Evolutionary conservation across 2,888 invertebrate species (phyloP).

Genomic region (Achlya flavicornis): DNA sequence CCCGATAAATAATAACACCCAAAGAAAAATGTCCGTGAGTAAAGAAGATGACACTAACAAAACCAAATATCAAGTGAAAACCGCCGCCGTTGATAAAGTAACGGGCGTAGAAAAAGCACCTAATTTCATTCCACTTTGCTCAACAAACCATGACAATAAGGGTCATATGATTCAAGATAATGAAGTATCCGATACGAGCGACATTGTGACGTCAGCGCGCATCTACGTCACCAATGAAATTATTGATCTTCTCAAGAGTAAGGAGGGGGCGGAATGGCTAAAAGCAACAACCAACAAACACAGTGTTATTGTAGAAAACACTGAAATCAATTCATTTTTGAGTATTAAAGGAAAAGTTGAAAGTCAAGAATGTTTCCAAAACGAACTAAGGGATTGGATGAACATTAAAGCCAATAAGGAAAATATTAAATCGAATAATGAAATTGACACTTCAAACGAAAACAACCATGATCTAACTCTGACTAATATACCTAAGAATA

Average conservation of each 20-base stretch:
- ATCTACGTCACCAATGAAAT: conserved; percentile 79
- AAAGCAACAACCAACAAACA: conserved; percentile 56
- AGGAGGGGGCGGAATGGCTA: conserved; percentile 77
- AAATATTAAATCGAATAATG: conserved; percentile 31
- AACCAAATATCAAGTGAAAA: conserved; percentile 31
- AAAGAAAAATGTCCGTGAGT: conserved; percentile 43
- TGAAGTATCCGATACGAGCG: conserved; percentile 76
- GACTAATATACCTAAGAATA: conserved; percentile 64
- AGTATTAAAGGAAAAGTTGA: conserved; percentile 75
- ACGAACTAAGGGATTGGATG: conserved; percentile 71
- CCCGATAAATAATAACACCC: conserved; percentile 27
- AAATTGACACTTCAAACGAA: conserved; percentile 27
- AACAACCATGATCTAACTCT: conserved; percentile 24
- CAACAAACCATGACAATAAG: conserved; percentile 64
- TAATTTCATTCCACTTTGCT: conserved; percentile 59
- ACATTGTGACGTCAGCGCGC: conserved; percentile 70
- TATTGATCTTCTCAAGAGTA: conserved; percentile 71
- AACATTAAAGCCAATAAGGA: conserved; percentile 32
- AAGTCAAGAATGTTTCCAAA: conserved; percentile 81
- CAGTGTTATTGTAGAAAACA: conserved; percentile 62
- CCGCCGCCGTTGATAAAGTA: conserved; percentile 28
- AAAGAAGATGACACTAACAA: conserved; percentile 33
- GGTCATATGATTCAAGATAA: conserved; percentile 77
- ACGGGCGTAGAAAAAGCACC: conserved; percentile 44
- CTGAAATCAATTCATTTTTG: conserved; percentile 65